These are phyloP conservation scores for Dicyrtomina minuta DNA, from an alignment of 2,888 invertebrate genomes.

Conservation along the genomic window DNA sequence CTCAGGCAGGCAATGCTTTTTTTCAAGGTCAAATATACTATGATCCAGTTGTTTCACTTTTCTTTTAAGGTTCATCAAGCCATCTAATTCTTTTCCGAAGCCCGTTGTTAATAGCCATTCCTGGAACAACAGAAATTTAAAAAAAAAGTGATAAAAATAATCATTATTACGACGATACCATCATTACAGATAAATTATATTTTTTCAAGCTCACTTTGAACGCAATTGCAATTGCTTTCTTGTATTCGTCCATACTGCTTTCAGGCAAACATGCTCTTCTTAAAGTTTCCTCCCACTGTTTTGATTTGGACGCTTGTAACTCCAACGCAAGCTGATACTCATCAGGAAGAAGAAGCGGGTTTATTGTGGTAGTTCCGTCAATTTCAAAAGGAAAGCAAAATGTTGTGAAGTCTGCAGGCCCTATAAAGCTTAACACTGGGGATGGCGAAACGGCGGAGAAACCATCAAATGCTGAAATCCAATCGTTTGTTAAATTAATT, in stretches of 20 bases:
- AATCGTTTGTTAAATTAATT: too few relatives aligned
- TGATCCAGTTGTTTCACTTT: neutral
- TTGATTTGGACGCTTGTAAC: neutral
- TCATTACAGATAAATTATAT: too few relatives aligned
- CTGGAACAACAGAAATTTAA: neutral
- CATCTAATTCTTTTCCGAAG: constrained; percentile 8
- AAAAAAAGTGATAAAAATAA: neutral
- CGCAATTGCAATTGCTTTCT: too few relatives aligned
- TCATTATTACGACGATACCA: too few relatives aligned
- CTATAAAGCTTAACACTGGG: constrained; percentile 5
- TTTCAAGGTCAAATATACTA: too few relatives aligned
- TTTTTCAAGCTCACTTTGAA: neutral
- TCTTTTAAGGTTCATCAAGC: neutral
- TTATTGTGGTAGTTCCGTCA: constrained; percentile 2
- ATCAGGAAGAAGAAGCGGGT: constrained; percentile 28
- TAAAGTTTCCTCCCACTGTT: neutral
- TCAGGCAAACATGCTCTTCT: too few relatives aligned
- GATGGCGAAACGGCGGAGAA: neutral
- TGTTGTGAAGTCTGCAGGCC: constrained; percentile 9
- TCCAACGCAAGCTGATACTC: constrained; percentile 13
- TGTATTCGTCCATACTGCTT: too few relatives aligned
- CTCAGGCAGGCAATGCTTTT: too few relatives aligned
- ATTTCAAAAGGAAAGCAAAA: constrained; percentile 28
- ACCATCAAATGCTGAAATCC: constrained; percentile 6
- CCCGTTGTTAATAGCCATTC: constrained; percentile 1